Evolutionary conservation across 2,888 invertebrate species (phyloP).

Genomic region (Meliscaeva auricollis): DNA sequence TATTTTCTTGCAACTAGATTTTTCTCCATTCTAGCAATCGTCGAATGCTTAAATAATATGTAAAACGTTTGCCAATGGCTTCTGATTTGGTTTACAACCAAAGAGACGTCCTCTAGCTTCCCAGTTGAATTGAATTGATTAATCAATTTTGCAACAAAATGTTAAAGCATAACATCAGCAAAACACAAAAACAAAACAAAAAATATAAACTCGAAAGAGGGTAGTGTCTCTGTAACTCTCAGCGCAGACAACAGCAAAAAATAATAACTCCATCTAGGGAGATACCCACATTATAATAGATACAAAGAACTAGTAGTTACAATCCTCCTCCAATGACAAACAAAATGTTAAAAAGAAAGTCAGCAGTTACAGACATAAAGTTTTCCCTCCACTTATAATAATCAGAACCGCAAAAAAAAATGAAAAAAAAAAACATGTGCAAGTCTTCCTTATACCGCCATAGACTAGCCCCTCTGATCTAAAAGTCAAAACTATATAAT

Average conservation of each 20-base stretch:
- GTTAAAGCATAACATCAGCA: constrained; percentile 8
- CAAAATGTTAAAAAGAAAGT: constrained; percentile 33
- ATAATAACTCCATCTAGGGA: constrained; percentile 65
- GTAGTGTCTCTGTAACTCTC: constrained; percentile 5
- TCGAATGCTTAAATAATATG: not conserved
- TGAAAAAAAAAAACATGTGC: constrained; percentile 61
- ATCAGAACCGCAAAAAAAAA: constrained; percentile 28
- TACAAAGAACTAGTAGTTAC: constrained; percentile 38
- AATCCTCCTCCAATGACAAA: constrained; percentile 37
- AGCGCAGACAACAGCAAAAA: constrained; percentile 25
- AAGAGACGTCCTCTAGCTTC: not conserved
- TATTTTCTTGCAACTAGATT: not conserved
- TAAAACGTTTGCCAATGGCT: constrained; percentile 19
- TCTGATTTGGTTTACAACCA: constrained; percentile 22
- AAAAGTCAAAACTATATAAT: constrained; percentile 57
- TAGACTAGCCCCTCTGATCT: constrained; percentile 59
- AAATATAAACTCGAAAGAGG: not conserved
- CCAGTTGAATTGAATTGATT: constrained; percentile 41
- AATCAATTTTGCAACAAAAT: constrained; percentile 55
- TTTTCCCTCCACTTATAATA: constrained; percentile 66
- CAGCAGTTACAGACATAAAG: constrained; percentile 12
- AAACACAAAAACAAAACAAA: not conserved
- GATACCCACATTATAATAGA: constrained; percentile 52
- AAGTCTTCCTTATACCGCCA: constrained; percentile 23
- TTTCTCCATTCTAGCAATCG: not conserved